Conservation (phyloP, 2,113 vertebrate genomes). For the Prietella phreatophila region DNA sequence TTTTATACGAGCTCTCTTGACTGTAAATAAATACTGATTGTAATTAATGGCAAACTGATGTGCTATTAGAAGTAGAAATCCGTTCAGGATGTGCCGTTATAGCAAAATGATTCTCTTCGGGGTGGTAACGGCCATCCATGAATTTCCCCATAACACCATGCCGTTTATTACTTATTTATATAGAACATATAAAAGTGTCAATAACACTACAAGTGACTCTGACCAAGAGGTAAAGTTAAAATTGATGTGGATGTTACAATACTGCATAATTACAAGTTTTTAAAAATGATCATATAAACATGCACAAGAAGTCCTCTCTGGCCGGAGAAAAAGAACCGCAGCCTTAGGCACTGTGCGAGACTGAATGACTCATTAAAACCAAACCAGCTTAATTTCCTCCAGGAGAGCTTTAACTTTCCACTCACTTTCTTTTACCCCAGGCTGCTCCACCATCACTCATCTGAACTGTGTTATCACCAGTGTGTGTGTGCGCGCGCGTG, state of each 20-base stretch:
- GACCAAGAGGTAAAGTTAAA: constrained; percentile 48
- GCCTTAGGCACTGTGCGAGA: constrained; percentile 30
- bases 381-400: constrained; percentile 29
- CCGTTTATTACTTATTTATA: neutral
- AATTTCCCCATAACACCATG: neutral
- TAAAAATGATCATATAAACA: constrained; percentile 1
- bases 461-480: neutral
- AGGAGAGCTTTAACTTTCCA: constrained; percentile 16
- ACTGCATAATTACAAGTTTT: constrained; percentile 9
- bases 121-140: neutral
- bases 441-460: constrained; percentile 1
- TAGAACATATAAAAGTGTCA: neutral
- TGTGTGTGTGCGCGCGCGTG: neutral
- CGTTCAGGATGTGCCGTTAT: neutral
- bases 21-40: neutral
- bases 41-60: neutral
- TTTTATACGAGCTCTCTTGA: too few relatives aligned
- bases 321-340: constrained; percentile 20
- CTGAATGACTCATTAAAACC: constrained; percentile 42
- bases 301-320: neutral
- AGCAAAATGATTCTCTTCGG: neutral
- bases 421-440: constrained; percentile 19
- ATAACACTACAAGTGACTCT: neutral
- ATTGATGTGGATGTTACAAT: neutral
- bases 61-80: neutral